Base-by-base conservation (phyloP, 2,888 invertebrate species). In the Synergus itoensis region DNA sequence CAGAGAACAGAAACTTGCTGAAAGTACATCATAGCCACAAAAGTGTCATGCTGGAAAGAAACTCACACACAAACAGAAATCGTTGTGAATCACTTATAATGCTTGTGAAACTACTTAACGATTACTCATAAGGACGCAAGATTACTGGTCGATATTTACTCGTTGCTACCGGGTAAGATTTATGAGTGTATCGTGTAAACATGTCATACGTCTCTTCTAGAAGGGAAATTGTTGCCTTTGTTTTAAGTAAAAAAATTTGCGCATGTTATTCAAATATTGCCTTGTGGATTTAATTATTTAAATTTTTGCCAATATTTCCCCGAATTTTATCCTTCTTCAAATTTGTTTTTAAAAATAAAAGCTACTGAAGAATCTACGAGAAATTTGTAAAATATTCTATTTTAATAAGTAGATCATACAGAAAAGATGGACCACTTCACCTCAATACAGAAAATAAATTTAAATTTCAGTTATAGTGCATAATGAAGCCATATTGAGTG, bases 61-160 rank as follows among this genome's bases (percentile, higher is more conserved):
- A 69, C 45, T 16, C 28, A 8, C 45, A 53, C 36, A 48, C 48
- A 28, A n/a, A n/a, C 3, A 73, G 4, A 73, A 53, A 18, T 48
- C 28, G 28, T 73, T 73, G 36, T 18, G 36, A 73, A n/a, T 73
- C 53, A 73, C 36, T 73, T 36, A 57, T 53, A 53, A 36, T 73
- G 53, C 73, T 73, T 53, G 73, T 57, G 40, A 73, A 73, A 53
- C 73, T 57, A 73, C 48, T 73, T 40, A 53, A 53, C 48, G 12
- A 53, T 73, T 73, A 73, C 53, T 73, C 53, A 28, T 36, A 73
- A 73, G 53, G 18, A 40, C 48, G 12, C 11, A n/a, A 73, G 40
- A 73, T 73, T 73, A 18, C 73, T 53, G 16, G 4, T 57, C 40
- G 9, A 69, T 53, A 53, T 73, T 73, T 53, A 53, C 28, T 53